Conservation (phyloP, 1,140 invertebrate genomes). For the Pomacea maculata region DNA sequence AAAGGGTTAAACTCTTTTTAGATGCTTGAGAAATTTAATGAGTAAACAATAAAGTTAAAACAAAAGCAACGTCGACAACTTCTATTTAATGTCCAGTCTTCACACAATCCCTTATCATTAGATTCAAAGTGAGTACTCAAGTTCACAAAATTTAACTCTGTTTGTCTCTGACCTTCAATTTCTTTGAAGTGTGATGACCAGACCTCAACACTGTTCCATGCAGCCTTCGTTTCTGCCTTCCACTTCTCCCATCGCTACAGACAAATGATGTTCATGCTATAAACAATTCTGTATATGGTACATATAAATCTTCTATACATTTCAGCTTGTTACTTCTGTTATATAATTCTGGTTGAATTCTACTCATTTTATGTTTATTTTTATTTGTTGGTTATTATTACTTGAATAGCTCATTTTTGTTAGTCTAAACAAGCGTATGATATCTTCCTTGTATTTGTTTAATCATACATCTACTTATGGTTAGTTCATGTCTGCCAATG, state of each 20-base stretch:
- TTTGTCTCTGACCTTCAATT: conserved; percentile 47
- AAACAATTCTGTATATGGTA: neutral
- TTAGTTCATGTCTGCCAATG: neutral
- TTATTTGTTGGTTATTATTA: neutral
- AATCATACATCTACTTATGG: neutral
- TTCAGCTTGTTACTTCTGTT: neutral
- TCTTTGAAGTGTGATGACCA: conserved; percentile 55
- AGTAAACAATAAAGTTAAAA: too few species aligned
- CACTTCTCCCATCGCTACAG: conserved; percentile 42
- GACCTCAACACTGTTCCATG: conserved; percentile 39
- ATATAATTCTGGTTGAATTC: neutral
- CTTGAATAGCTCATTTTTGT: neutral
- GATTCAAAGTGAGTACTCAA: too few species aligned
- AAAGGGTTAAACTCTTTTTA: too few species aligned
- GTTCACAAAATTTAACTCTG: too few species aligned
- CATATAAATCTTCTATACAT: neutral
- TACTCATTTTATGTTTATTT: neutral
- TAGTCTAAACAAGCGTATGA: neutral
- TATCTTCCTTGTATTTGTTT: neutral
- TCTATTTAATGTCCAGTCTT: neutral
- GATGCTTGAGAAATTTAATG: too few species aligned
- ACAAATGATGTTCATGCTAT: conserved; percentile 1
- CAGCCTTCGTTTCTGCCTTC: conserved; percentile 35
- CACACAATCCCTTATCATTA: too few species aligned
- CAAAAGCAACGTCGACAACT: neutral